phyloP scores from a whole-genome alignment of 2,113 vertebrate genomes.

The Canis aureus region DNA sequence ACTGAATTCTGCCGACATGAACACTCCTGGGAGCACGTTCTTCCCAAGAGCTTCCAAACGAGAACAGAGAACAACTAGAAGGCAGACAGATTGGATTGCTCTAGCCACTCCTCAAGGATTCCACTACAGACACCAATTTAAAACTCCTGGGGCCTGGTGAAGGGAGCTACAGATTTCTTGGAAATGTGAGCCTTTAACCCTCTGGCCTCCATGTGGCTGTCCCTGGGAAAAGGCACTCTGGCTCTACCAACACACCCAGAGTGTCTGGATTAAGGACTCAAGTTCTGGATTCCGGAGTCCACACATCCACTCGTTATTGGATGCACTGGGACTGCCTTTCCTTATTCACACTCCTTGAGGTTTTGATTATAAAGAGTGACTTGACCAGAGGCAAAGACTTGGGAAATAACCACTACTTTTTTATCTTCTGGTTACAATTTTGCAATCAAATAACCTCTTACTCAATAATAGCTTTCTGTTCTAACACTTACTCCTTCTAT shows the following conservation, averaged over 20 bases:
- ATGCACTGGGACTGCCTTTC: slow-evolving; percentile 63
- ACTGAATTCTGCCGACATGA: background rate
- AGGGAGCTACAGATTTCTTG: background rate
- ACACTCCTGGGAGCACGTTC: background rate
- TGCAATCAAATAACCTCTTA: slow-evolving; percentile 53
- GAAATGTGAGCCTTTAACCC: background rate
- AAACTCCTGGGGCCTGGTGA: background rate
- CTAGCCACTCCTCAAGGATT: background rate
- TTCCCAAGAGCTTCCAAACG: background rate
- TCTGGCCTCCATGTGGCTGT: fast-evolving
- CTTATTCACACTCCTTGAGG: slow-evolving; percentile 60
- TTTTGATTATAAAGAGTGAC: slow-evolving; percentile 76
- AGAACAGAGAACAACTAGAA: background rate
- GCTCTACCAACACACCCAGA: background rate
- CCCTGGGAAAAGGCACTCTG: background rate
- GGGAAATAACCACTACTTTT: slow-evolving; percentile 59
- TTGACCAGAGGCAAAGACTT: slow-evolving; percentile 60
- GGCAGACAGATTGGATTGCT: background rate
- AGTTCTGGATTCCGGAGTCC: background rate
- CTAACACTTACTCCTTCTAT: background rate
- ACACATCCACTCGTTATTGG: slow-evolving; percentile 51
- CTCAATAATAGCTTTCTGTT: background rate
- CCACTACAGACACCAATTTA: background rate
- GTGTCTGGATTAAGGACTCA: background rate
- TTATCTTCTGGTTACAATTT: slow-evolving; percentile 55